Evolutionary conservation across 2,113 vertebrate species (phyloP).

Genomic region (Rhabdomys dilectus): DNA sequence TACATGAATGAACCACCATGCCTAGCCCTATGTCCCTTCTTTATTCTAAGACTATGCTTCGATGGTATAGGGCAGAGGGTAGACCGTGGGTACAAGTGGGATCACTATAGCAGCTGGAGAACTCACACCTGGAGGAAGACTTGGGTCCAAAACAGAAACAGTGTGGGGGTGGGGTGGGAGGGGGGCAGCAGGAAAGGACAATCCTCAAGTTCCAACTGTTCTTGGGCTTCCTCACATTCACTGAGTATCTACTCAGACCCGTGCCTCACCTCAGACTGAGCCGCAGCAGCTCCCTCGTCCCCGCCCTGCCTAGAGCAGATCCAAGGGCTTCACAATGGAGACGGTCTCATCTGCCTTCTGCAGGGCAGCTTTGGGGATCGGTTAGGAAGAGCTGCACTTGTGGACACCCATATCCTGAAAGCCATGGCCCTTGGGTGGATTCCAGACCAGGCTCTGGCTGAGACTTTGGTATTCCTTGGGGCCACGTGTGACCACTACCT

Average conservation of each 20-base stretch:
- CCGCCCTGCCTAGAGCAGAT: neutral
- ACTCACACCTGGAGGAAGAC: neutral
- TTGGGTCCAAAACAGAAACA: neutral
- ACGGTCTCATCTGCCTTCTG: neutral
- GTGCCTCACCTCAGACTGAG: neutral
- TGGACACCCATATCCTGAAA: neutral
- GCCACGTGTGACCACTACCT: neutral
- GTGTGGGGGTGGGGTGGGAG: no score
- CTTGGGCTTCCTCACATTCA: neutral
- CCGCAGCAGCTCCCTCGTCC: neutral
- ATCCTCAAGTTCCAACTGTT: neutral
- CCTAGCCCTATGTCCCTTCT: neutral
- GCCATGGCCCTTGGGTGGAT: neutral
- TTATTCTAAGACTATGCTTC: neutral
- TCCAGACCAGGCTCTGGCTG: neutral
- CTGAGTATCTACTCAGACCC: neutral
- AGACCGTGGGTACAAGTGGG: rapidly evolving
- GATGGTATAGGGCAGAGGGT: neutral
- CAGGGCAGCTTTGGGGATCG: neutral
- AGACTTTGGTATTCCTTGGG: neutral
- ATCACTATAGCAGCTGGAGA: rapidly evolving
- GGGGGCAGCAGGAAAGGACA: neutral
- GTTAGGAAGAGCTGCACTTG: neutral
- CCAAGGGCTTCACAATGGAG: neutral
- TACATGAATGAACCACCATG: neutral